These are phyloP conservation scores for Trididemnum nubilum DNA, from an alignment of 23 tunicate species.

Conservation along the genomic window DNA sequence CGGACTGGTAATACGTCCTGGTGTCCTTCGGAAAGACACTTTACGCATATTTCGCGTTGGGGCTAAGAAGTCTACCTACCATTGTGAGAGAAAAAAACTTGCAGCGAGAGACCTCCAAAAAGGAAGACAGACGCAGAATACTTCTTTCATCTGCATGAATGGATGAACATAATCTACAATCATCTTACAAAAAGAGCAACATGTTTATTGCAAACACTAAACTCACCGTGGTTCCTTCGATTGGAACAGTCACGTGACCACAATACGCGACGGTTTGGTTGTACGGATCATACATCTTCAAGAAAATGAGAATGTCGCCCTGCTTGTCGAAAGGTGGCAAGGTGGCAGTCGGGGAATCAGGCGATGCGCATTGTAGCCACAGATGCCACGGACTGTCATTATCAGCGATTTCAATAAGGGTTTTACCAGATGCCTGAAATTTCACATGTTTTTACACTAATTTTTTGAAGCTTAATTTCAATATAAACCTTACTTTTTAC, in stretches of 20 bases:
- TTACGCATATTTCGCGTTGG: too few relatives aligned
- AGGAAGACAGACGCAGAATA: too few relatives aligned
- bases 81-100: too few relatives aligned
- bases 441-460: too few relatives aligned
- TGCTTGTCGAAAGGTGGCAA: slow-evolving; percentile 83
- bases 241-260: slow-evolving; percentile 86
- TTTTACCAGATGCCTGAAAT: slow-evolving; percentile 60
- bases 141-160: too few relatives aligned
- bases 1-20: too few relatives aligned
- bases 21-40: too few relatives aligned
- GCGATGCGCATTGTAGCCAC: slow-evolving; percentile 64
- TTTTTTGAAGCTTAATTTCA: background rate
- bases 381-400: slow-evolving; percentile 92
- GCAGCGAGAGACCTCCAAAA: too few relatives aligned
- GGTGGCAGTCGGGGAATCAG: slow-evolving; percentile 45
- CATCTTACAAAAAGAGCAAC: too few relatives aligned
- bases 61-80: too few relatives aligned
- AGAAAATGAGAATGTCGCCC: slow-evolving; percentile 80
- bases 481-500: too few relatives aligned
- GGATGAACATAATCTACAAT: too few relatives aligned
- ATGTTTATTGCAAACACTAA: background rate
- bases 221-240: slow-evolving; percentile 68
- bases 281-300: slow-evolving; percentile 75
- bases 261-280: slow-evolving; percentile 73
- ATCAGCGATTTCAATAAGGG: slow-evolving; percentile 76